A percentile compares a stretch with the other conserved stretches of the same genome.
phyloP scores from a whole-genome alignment of 2,797 vertebrate genomes.

The Leptodactylus fallax region DNA sequence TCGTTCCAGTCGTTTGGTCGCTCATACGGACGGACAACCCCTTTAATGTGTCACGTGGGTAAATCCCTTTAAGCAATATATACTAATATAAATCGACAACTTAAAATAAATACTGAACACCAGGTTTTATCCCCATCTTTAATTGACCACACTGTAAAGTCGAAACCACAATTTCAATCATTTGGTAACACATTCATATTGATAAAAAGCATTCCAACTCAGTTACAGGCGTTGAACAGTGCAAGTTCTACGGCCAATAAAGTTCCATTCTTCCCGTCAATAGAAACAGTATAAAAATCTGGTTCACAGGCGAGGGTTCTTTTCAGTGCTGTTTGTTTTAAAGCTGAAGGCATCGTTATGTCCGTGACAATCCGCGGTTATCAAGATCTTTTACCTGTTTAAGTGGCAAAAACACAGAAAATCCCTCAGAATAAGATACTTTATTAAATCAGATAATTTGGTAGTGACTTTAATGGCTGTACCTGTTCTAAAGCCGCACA shows the following conservation, averaged over 20 bases:
- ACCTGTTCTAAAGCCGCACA: background rate
- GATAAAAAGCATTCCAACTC: constrained; percentile 78
- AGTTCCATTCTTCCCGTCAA: constrained; percentile 76
- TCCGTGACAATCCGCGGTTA: constrained; percentile 95
- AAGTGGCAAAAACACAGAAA: background rate
- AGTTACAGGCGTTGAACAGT: constrained; percentile 64
- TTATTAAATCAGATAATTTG: no score
- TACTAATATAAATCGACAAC: no score
- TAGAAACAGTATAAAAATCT: constrained; percentile 85
- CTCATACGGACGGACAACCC: no score
- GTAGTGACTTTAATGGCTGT: no score
- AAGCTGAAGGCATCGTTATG: constrained; percentile 77
- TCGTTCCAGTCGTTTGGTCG: no score
- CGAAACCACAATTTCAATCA: constrained; percentile 68
- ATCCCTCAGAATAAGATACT: background rate
- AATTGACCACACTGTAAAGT: constrained; percentile 82
- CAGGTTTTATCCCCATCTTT: constrained; percentile 74
- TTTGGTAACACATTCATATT: constrained; percentile 77
- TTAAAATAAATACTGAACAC: background rate
- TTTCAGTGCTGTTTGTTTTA: constrained; percentile 81
- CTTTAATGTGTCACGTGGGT: no score
- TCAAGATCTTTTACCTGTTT: constrained; percentile 96
- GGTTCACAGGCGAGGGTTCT: constrained; percentile 80
- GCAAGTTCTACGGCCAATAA: constrained; percentile 67
- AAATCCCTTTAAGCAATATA: no score